Evolutionary conservation across 2,888 invertebrate genomes (phyloP).

Genomic region (Lithodes maja): DNA sequence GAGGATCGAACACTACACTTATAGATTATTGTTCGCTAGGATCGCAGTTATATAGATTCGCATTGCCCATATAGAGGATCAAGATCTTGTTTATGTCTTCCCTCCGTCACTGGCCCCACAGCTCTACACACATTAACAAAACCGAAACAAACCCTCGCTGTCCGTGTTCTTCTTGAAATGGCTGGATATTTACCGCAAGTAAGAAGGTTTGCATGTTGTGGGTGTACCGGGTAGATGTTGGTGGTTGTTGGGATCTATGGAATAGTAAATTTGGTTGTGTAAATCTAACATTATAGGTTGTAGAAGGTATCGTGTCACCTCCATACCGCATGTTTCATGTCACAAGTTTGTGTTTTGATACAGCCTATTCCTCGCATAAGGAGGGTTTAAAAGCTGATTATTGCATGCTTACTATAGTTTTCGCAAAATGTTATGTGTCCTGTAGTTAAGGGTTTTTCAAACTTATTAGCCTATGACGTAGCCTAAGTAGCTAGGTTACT

Average conservation of each 20-base stretch:
- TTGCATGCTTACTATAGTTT: too few relatives aligned
- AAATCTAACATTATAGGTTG: too few relatives aligned
- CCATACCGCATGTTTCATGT: too few relatives aligned
- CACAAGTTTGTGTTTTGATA: neutral
- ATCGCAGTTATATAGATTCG: neutral
- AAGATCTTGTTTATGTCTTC: slow-evolving; percentile 4
- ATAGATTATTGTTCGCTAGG: neutral
- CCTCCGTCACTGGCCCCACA: neutral
- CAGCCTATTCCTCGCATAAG: too few relatives aligned
- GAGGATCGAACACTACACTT: neutral
- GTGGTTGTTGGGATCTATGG: neutral
- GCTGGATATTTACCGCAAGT: slow-evolving; percentile 15
- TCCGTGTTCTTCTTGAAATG: neutral
- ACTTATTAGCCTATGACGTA: too few relatives aligned
- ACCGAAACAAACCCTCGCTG: neutral
- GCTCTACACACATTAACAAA: neutral
- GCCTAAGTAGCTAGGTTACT: too few relatives aligned
- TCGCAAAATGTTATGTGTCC: too few relatives aligned
- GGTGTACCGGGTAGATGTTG: neutral
- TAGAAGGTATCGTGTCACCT: too few relatives aligned
- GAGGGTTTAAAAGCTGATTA: too few relatives aligned
- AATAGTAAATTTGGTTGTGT: neutral
- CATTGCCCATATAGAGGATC: neutral
- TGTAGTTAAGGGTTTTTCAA: too few relatives aligned
- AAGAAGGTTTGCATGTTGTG: neutral